Evolutionary conservation across 2,797 vertebrate genomes (phyloP).

Genomic region (Carcharodon carcharias): DNA sequence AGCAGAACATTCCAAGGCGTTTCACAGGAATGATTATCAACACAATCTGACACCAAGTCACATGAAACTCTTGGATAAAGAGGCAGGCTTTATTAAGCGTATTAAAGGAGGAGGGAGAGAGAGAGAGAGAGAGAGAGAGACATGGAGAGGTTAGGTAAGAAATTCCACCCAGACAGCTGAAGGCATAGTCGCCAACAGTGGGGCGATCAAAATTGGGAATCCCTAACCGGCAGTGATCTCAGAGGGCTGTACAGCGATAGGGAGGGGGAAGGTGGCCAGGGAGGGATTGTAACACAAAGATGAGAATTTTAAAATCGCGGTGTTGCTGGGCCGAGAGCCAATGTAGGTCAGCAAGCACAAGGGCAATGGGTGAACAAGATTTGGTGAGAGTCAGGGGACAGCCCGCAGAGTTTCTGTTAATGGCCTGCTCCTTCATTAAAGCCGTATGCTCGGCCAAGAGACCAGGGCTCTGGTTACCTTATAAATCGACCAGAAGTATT

Average conservation of each 20-base stretch:
- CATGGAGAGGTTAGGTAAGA: neutral
- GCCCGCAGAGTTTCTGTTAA: neutral
- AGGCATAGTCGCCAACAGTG: neutral
- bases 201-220: neutral
- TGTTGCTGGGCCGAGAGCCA: neutral
- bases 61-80: neutral
- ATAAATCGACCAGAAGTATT: constrained; percentile 61
- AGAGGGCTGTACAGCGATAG: neutral
- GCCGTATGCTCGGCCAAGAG: neutral
- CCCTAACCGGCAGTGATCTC: neutral
- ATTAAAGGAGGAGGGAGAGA: neutral
- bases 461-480: constrained; percentile 59
- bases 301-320: neutral
- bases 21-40: neutral
- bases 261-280: neutral
- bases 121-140: no score
- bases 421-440: neutral
- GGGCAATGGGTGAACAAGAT: neutral
- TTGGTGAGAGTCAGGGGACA: no score
- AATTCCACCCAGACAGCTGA: neutral
- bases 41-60: neutral
- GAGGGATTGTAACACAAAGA: neutral
- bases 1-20: neutral
- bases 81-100: neutral
- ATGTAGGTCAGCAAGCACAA: neutral